Evolutionary conservation across 2,888 invertebrate species (phyloP).

Genomic region (Acanthosepion esculentum): DNA sequence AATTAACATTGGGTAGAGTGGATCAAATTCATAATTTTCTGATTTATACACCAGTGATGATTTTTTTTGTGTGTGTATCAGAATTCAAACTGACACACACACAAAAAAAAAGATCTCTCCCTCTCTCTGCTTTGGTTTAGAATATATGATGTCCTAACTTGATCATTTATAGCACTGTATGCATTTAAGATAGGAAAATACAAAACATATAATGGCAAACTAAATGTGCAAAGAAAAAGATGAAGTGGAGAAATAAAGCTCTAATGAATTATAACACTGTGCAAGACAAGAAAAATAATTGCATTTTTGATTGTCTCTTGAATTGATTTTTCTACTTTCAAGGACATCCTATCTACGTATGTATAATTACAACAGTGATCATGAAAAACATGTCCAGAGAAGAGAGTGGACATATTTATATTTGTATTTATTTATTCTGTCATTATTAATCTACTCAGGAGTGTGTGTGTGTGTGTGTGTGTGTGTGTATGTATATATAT

Average conservation of each 20-base stretch:
- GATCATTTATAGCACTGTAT: not conserved
- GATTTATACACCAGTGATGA: not conserved
- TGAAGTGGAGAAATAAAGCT: not conserved
- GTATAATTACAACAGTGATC: not conserved
- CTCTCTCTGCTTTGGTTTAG: no score
- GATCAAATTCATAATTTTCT: not conserved
- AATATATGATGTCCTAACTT: not conserved
- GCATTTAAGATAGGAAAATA: not conserved
- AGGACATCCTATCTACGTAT: not conserved
- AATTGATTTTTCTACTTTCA: not conserved
- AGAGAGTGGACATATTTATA: not conserved
- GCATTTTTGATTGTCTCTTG: conserved; percentile 15
- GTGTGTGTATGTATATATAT: no score
- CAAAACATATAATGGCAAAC: not conserved
- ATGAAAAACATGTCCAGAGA: not conserved
- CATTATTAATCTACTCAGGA: no score
- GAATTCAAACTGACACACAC: no score
- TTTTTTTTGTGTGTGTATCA: no score
- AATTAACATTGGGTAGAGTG: not conserved
- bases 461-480: no score
- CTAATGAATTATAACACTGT: not conserved
- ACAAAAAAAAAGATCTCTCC: no score
- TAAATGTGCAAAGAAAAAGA: not conserved
- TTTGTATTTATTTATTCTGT: not conserved
- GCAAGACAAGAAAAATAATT: conserved; percentile 1